Conservation (phyloP, 2,888 invertebrate species). For the Epinotia bilunana region DNA sequence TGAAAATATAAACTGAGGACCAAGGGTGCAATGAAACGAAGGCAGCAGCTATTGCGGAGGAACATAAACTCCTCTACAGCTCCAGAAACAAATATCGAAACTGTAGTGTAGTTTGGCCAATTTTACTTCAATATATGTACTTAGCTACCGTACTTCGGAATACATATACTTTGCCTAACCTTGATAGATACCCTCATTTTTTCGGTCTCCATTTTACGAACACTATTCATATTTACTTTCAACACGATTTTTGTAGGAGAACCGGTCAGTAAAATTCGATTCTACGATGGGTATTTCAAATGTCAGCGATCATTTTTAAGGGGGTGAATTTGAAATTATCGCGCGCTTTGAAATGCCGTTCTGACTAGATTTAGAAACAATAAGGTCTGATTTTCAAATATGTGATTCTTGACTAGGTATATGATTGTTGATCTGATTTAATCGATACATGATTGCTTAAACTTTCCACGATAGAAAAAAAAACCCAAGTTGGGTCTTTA, state of each 20-base stretch:
- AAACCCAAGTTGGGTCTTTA: no score
- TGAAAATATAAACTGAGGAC: constrained; percentile 29
- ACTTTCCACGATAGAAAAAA: no score
- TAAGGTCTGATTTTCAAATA: no score
- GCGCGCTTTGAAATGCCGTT: no score
- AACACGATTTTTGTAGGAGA: neutral
- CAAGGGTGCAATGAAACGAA: constrained; percentile 17
- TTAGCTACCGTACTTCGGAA: neutral
- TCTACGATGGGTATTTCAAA: neutral
- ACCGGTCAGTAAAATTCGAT: neutral
- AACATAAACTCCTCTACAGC: constrained; percentile 5
- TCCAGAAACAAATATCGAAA: neutral
- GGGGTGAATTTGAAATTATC: no score
- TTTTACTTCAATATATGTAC: no score
- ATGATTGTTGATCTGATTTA: no score
- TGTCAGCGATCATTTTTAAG: neutral
- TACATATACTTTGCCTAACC: neutral
- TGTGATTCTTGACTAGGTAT: no score
- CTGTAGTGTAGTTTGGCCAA: neutral
- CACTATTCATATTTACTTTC: neutral
- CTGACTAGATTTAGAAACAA: no score
- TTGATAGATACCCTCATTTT: neutral
- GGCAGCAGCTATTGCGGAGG: constrained; percentile 3
- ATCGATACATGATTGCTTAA: no score
- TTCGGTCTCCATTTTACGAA: neutral